A percentile compares a stretch with the other conserved stretches of the same genome.
Evolutionary conservation across 53 echinoderm and acorn worm species (phyloP).

Genomic region (Actinopyga echinites): DNA sequence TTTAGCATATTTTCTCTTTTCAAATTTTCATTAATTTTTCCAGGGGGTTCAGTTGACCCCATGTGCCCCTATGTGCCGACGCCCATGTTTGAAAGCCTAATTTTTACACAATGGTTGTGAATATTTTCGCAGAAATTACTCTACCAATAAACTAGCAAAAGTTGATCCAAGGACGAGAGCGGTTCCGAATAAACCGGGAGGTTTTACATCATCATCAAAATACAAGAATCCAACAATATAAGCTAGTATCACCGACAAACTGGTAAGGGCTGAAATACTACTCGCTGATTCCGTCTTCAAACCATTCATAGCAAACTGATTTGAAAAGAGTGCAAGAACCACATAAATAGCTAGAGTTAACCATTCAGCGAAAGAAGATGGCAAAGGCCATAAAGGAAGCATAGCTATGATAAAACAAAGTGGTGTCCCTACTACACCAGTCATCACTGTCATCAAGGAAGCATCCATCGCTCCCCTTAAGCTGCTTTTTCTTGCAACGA

Average conservation of each 20-base stretch:
- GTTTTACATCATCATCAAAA: background rate
- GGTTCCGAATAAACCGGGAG: background rate
- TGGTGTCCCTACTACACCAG: background rate
- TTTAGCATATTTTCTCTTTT: too few species aligned
- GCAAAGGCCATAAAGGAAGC: background rate
- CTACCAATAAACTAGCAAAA: too few species aligned
- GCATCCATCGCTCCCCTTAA: background rate
- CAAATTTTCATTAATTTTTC: too few species aligned
- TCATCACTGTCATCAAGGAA: constrained; percentile 7
- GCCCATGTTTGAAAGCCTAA: too few species aligned
- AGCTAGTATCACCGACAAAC: background rate
- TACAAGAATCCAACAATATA: background rate
- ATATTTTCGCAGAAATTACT: too few species aligned
- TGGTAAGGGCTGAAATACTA: background rate
- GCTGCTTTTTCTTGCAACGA: background rate
- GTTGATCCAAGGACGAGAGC: background rate
- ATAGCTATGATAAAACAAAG: background rate
- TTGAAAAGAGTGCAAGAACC: background rate
- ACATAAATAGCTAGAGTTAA: background rate
- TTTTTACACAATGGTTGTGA: too few species aligned
- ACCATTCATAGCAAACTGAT: constrained; percentile 3
- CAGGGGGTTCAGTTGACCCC: too few species aligned
- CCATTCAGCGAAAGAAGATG: background rate
- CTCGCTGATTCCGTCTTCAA: background rate
- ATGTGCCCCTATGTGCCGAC: too few species aligned